Conservation (phyloP, 2,113 vertebrate species). For the Trichechus manatus region DNA sequence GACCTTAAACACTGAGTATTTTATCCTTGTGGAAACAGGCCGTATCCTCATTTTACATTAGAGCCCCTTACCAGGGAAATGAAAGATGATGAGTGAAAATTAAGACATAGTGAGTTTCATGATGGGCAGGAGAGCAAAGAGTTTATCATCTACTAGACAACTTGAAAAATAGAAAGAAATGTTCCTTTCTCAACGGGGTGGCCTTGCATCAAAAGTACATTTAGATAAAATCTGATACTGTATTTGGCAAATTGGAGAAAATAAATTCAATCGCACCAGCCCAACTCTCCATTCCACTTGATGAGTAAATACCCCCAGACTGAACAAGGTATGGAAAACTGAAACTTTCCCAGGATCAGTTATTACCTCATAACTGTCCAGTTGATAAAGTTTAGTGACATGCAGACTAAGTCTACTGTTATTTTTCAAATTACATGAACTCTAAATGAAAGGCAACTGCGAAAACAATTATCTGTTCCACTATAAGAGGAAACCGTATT, state of each 20-base stretch:
- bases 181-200: constrained; percentile 3
- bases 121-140: not conserved
- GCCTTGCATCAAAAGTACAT: not conserved
- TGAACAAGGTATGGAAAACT: not conserved
- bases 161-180: not conserved
- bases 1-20: not conserved
- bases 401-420: not conserved
- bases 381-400: not conserved
- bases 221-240: not conserved
- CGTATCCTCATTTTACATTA: not conserved
- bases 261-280: not conserved
- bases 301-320: not conserved
- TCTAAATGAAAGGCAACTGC: constrained; percentile 11
- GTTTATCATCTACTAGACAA: not conserved
- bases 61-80: not conserved
- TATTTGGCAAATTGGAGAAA: not conserved
- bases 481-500: not conserved
- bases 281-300: not conserved
- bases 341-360: not conserved
- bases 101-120: not conserved
- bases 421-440: not conserved
- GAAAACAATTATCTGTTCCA: not conserved
- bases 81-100: not conserved
- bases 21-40: not conserved
- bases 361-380: not conserved